These are phyloP conservation scores for Tetheella fluctuosa DNA, from an alignment of 2,888 invertebrate species.

Conservation along the genomic window DNA sequence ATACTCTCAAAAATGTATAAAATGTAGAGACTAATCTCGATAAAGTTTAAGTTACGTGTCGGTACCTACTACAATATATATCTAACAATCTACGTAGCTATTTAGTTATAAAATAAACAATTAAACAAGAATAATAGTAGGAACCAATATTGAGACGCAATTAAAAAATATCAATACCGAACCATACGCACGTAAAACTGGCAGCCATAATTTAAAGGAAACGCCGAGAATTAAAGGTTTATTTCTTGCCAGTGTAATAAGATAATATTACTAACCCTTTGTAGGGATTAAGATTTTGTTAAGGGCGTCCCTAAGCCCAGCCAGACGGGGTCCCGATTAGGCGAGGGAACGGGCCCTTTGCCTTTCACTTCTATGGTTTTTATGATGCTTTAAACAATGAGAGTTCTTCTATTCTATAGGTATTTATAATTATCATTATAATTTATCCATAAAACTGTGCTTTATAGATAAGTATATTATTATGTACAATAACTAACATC, in stretches of 20 bases:
- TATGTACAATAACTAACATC: too few species aligned
- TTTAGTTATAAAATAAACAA: too few species aligned
- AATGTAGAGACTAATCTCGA: too few species aligned
- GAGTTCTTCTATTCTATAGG: slow-evolving; percentile 17
- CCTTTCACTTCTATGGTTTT: slow-evolving; percentile 76
- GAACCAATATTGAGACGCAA: slow-evolving; percentile 13
- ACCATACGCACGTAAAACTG: slow-evolving; percentile 26
- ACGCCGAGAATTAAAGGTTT: slow-evolving; percentile 71
- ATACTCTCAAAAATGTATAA: too few species aligned
- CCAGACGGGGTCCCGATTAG: slow-evolving; percentile 72
- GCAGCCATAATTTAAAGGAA: slow-evolving; percentile 65
- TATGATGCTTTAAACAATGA: slow-evolving; percentile 63
- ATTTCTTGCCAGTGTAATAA: slow-evolving; percentile 80
- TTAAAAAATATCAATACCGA: slow-evolving; percentile 5
- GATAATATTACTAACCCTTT: slow-evolving; percentile 84
- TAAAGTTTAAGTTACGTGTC: too few species aligned
- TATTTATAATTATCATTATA: slow-evolving; percentile 12
- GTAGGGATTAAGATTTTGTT: slow-evolving; percentile 84
- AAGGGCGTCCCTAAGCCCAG: slow-evolving; percentile 74
- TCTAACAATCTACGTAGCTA: too few species aligned
- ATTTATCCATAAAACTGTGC: neutral
- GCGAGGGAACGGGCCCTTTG: slow-evolving; percentile 56
- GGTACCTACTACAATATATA: too few species aligned
- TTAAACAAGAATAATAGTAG: neutral
- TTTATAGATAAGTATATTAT: neutral